phyloP scores from a whole-genome alignment of 2,888 invertebrate species.

The Piscicola geometra region DNA sequence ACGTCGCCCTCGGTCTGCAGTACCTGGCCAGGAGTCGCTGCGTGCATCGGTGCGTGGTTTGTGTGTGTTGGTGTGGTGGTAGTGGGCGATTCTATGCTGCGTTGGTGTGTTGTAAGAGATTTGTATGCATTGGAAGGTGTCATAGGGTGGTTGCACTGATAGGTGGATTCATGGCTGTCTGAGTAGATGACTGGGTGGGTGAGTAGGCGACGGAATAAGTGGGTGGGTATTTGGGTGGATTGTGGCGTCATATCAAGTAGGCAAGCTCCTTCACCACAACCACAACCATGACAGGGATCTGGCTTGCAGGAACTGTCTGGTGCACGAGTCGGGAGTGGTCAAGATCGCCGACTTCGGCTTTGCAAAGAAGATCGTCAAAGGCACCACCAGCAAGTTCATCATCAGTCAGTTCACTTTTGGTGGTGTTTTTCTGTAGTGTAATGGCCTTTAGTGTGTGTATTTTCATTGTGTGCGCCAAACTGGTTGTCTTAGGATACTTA shows the following conservation, averaged over 20 bases:
- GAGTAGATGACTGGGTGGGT: too few relatives aligned
- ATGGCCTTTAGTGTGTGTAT: too few relatives aligned
- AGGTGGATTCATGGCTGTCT: too few relatives aligned
- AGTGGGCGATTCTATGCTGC: too few relatives aligned
- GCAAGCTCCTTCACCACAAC: background rate
- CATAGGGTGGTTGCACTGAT: too few relatives aligned
- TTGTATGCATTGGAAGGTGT: too few relatives aligned
- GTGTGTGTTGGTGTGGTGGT: too few relatives aligned
- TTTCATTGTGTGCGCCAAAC: too few relatives aligned
- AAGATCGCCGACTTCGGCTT: conserved; percentile 84
- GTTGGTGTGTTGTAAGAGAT: too few relatives aligned
- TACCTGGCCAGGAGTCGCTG: conserved; percentile 79
- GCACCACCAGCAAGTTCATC: conserved; percentile 57
- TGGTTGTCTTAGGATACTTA: too few relatives aligned
- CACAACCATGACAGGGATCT: conserved; percentile 66
- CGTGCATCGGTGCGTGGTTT: conserved; percentile 69
- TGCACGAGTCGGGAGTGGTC: conserved; percentile 69
- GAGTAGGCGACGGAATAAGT: background rate
- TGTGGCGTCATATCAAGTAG: background rate
- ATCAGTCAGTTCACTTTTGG: conserved; percentile 6
- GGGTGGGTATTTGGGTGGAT: background rate
- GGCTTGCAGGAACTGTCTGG: conserved; percentile 72
- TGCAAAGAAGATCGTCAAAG: conserved; percentile 79
- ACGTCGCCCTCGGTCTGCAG: conserved; percentile 76
- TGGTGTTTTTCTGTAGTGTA: too few relatives aligned